A percentile compares a stretch with the other conserved stretches of the same genome.
Conservation (phyloP, 2,888 invertebrate species). For the Anthoptus insignis region DNA sequence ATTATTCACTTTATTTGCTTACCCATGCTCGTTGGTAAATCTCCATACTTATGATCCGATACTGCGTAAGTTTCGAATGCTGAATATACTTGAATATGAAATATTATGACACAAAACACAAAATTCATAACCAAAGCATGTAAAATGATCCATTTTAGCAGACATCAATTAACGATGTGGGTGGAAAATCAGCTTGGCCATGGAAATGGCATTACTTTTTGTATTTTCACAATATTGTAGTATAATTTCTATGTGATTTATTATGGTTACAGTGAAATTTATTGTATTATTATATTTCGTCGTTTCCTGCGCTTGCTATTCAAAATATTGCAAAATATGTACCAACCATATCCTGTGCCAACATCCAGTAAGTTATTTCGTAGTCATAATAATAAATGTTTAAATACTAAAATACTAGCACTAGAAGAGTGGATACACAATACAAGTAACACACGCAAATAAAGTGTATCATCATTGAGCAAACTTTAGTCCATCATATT, state of each 20-base stretch:
- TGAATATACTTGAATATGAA: constrained; percentile 43
- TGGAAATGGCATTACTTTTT: constrained; percentile 38
- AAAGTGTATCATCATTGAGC: too few relatives aligned
- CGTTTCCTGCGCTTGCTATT: constrained; percentile 42
- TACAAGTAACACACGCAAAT: too few relatives aligned
- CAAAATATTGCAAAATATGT: constrained; percentile 69
- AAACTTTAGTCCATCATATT: too few relatives aligned
- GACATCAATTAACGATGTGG: constrained; percentile 24
- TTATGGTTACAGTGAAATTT: constrained; percentile 74
- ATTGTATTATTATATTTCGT: constrained; percentile 62
- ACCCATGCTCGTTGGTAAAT: background rate
- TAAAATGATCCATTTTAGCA: constrained; percentile 65
- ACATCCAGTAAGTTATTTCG: constrained; percentile 65
- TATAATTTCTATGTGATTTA: constrained; percentile 61
- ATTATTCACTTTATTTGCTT: background rate
- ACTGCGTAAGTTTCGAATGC: constrained; percentile 3
- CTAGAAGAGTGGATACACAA: too few relatives aligned
- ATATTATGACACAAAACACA: constrained; percentile 66
- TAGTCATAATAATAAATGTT: too few relatives aligned
- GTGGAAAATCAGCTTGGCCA: constrained; percentile 56
- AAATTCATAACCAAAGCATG: constrained; percentile 76
- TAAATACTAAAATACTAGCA: too few relatives aligned
- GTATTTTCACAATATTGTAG: constrained; percentile 27
- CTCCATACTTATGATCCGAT: background rate
- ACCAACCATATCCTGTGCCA: constrained; percentile 71